Evolutionary conservation across 2,797 vertebrate species (phyloP).

Genomic region (Mus minutoides): DNA sequence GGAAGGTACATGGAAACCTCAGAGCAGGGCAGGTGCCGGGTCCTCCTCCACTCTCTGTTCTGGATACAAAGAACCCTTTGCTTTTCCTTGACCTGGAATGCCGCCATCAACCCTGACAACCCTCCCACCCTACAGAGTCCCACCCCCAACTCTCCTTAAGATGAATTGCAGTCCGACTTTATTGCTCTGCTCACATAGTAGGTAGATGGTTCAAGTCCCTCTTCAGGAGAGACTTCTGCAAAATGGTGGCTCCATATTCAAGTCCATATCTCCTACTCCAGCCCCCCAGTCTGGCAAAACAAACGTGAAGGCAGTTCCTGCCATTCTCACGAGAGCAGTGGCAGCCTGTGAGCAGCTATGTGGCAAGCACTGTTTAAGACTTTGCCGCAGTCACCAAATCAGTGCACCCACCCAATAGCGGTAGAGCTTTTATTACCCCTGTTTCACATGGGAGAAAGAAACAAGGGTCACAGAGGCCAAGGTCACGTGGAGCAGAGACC

Average conservation of each 20-base stretch:
- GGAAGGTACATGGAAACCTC: background rate
- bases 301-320: background rate
- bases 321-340: background rate
- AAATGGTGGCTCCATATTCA: background rate
- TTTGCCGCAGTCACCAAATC: background rate
- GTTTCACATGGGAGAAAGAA: constrained; percentile 34
- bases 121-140: background rate
- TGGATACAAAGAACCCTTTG: background rate
- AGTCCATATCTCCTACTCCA: background rate
- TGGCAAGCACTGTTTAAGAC: background rate
- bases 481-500: background rate
- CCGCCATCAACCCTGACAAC: background rate
- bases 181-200: background rate
- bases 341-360: background rate
- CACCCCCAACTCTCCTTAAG: background rate
- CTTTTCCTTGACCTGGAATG: background rate
- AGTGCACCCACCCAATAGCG: background rate
- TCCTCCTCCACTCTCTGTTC: background rate
- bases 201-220: background rate
- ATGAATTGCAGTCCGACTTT: background rate
- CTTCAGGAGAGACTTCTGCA: background rate
- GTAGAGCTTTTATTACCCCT: background rate
- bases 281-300: background rate
- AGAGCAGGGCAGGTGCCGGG: background rate
- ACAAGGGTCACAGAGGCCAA: background rate